These are phyloP conservation scores for Tiliacea citrago DNA, from an alignment of 2,888 invertebrate genomes.

Conservation along the genomic window DNA sequence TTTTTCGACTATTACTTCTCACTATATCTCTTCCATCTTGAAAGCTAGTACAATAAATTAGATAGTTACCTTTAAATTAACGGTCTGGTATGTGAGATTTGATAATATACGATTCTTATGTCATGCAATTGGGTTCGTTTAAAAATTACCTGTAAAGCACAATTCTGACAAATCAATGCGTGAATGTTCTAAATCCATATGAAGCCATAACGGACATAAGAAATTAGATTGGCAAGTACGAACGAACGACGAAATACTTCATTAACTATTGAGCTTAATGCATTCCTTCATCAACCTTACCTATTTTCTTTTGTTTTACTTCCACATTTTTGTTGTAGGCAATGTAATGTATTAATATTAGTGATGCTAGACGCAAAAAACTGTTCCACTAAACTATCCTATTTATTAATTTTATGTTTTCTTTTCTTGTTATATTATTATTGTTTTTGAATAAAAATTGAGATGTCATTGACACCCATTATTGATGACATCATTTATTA, in stretches of 20 bases:
- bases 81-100: conserved; percentile 50
- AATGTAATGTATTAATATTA: conserved; percentile 51
- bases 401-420: conserved; percentile 49
- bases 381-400: conserved; percentile 36
- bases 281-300: conserved; percentile 68
- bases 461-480: conserved; percentile 37
- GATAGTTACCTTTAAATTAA: conserved; percentile 33
- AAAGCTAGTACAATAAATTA: conserved; percentile 55
- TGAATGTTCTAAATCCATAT: conserved; percentile 21
- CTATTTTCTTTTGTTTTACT: conserved; percentile 9
- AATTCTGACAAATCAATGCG: conserved; percentile 24
- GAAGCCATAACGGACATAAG: conserved; percentile 44
- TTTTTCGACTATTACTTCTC: conserved; percentile 26
- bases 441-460: conserved; percentile 43
- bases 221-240: conserved; percentile 70
- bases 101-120: conserved; percentile 56
- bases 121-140: conserved; percentile 26
- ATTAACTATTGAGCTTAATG: conserved; percentile 64
- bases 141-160: conserved; percentile 15
- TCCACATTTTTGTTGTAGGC: conserved; percentile 40
- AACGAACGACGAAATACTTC: conserved; percentile 72
- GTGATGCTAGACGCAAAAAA: conserved; percentile 53
- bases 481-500: conserved; percentile 48
- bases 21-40: conserved; percentile 43
- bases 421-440: conserved; percentile 38